Base-by-base conservation (phyloP, 2,797 vertebrate genomes). In the Mycteria americana region DNA sequence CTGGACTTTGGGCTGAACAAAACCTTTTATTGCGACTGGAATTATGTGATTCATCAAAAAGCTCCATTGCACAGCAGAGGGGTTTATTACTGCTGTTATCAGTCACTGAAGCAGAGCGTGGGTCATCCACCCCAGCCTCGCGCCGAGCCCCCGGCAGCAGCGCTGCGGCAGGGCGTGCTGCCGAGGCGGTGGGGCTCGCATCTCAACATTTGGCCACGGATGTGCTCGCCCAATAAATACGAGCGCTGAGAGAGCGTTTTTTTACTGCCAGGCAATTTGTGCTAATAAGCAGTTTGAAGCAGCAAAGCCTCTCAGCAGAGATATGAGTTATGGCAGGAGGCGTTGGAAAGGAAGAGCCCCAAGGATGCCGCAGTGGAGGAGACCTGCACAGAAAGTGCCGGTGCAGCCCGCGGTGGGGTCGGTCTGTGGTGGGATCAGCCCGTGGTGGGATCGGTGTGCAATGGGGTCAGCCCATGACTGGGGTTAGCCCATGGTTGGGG, bases 191-290 rank as follows among this genome's bases (percentile, higher is more conserved):
- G 0, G 50, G 27, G 37, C 63, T 50, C 2, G 11, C 31, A 13
- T 11, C 74, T 50, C 88, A 2, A 5, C 6, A 0, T 31, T 35
- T 46, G 62, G 85, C 75, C 67, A 1, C 0, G 1, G 87, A 9
- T 5, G 0, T 10, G 12, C 2, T 0, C 6, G 4, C 85, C 94
- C 14, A 2, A 4, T 8, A 59, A 56, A 3, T 27, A 59, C 0
- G 11, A 82, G 90, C 1, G 6, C 57, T 84, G 79, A 69, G 84
- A 81, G 91, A 87, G 84, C 33, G 2, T 18, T 94, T 95, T 57
- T 45, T 79, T 51, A 51, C 84, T 93, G 95, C 88, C 43, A 89
- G 92, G 85, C 80, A 68, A 92, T 95, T 92, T 90, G 88, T 91
- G 39, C 60, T 93, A 94, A 96, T 92, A 41, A 92, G 93, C 87